Percentiles rank a stretch among this genome's conserved stretches.
Conservation (phyloP, 2,797 vertebrate species). For the Gymnoscopelus microlampas region DNA sequence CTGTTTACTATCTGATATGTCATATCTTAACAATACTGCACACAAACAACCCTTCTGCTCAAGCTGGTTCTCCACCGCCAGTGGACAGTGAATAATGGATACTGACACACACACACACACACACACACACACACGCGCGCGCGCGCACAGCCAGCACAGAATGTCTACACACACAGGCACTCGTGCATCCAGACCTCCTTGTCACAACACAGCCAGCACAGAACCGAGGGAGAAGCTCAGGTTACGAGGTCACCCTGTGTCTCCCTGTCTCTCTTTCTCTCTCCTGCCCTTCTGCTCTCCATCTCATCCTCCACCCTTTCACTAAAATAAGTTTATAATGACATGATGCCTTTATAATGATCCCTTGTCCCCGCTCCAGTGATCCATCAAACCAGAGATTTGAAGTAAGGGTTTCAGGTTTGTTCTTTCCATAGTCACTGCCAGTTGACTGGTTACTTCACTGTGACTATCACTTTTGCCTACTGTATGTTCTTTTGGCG, state of each 20-base stretch:
- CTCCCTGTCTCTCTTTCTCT: not conserved
- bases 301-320: not conserved
- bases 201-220: conserved; percentile 44
- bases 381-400: conserved; percentile 38
- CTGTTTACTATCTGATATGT: conserved; percentile 66
- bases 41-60: conserved; percentile 33
- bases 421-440: conserved; percentile 63
- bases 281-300: no score
- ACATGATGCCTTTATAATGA: conserved; percentile 49
- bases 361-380: conserved; percentile 50
- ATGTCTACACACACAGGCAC: not conserved
- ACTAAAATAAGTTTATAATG: conserved; percentile 36
- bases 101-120: conserved; percentile 5
- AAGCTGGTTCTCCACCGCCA: conserved; percentile 50
- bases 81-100: conserved; percentile 62
- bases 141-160: not conserved
- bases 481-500: conserved; percentile 48
- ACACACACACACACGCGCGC: not conserved
- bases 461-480: conserved; percentile 46
- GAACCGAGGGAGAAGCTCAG: conserved; percentile 43
- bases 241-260: conserved; percentile 50
- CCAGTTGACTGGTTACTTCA: conserved; percentile 32
- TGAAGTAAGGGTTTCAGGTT: conserved; percentile 58
- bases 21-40: conserved; percentile 53
- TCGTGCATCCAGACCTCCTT: conserved; percentile 28